Conservation (phyloP, 2,797 vertebrate species). For the Melanotaenia nigrans region DNA sequence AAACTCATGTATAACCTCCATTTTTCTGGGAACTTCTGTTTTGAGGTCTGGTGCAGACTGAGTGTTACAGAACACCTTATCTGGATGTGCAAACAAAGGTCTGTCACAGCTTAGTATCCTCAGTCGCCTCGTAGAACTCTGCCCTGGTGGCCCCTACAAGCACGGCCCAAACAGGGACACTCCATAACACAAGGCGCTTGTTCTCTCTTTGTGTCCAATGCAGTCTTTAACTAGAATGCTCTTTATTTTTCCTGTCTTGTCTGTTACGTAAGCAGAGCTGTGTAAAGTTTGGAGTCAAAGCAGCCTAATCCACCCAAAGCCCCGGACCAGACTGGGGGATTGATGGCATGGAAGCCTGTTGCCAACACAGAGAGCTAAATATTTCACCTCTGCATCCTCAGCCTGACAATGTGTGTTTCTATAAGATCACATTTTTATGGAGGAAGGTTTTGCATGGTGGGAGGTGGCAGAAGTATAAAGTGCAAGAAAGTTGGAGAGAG, state of each 20-base stretch:
- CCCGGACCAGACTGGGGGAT: conserved; percentile 38
- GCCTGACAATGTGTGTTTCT: conserved; percentile 10
- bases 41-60: background rate
- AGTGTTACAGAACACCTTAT: background rate
- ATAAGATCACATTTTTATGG: conserved; percentile 5
- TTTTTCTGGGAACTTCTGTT: background rate
- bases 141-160: conserved; percentile 16
- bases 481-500: conserved; percentile 1
- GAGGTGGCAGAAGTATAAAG: background rate
- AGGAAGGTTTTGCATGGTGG: background rate
- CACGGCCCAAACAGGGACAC: conserved; percentile 52
- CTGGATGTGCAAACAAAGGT: background rate
- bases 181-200: conserved; percentile 58
- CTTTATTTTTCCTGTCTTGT: conserved; percentile 57
- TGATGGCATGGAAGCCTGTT: conserved; percentile 56
- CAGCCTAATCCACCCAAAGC: conserved; percentile 61
- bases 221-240: conserved; percentile 40
- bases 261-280: conserved; percentile 53
- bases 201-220: conserved; percentile 49
- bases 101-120: background rate
- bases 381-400: conserved; percentile 46
- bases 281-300: conserved; percentile 69
- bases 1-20: background rate
- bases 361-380: conserved; percentile 71
- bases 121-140: conserved; percentile 1